Base-by-base conservation (phyloP, 2,888 invertebrate species). In the Leptarthrus brevirostris region DNA sequence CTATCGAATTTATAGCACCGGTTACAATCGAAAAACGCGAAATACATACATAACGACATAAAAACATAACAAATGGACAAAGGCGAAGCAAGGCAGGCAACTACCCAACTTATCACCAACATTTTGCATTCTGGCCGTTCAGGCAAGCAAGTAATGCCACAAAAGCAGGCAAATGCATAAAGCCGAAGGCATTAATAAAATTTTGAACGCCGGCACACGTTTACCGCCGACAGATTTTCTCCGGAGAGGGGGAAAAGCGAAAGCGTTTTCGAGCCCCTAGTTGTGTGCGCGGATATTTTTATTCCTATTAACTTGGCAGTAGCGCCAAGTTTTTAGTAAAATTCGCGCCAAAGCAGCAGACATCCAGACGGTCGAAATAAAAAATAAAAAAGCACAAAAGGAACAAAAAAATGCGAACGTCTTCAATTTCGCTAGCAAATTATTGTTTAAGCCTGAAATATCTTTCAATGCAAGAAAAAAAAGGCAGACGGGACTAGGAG, bases 301-400 rank as follows among this genome's bases (percentile, higher is more conserved):
- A 52, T 70, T 70, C 70, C 70, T 34, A 70, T 70, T 70, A 70
- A 70, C 34, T 70, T 70, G 70, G 70, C 70, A 52, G 18, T 20
- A 20, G 70, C 53, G 70, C 70, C 74, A 73, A 53, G 18, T 73
- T 54, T 73, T 72, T 53, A 16, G 18, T 47, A 26, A 61, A 49
- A 47, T 72, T 61, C 72, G 61, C 72, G 72, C 72, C 72, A 72
- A 72, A 61, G 16, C 72, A 72, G 72, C n/a, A n/a, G n/a, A n/a
- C 72, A 54, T 56, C 72, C 56, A 72, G 72, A 72, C 72, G 40
- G 40, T 22, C 18, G 14, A 16, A 66, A 24, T 24, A 24, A 66
- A 66, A 66, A 61, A 20, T 36, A 14, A n/a, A n/a, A 56, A 56
- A 26, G 8, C 10, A 24, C 10, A 56, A 56, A 56, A 56, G 30